phyloP scores from a whole-genome alignment of 2,113 vertebrate species.

The Progne subis region DNA sequence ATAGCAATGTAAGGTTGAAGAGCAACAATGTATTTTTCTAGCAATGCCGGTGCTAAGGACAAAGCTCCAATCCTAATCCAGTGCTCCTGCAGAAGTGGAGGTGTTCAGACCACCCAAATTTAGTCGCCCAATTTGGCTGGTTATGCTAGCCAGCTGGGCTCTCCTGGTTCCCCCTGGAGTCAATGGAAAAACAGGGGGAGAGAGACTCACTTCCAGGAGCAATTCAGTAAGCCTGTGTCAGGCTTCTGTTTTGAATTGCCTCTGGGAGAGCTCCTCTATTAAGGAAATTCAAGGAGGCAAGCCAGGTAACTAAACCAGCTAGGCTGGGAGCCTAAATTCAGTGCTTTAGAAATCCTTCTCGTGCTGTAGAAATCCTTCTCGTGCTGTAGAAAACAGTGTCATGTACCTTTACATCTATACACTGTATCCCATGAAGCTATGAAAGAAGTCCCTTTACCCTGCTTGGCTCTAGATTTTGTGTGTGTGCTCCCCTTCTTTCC shows the following conservation, averaged over 20 bases:
- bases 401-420: accelerated
- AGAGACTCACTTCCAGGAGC: not conserved
- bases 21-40: not conserved
- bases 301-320: not conserved
- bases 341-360: not conserved
- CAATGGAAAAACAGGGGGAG: not conserved
- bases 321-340: not conserved
- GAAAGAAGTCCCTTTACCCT: not conserved
- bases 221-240: not conserved
- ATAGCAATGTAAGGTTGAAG: not conserved
- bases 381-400: not conserved
- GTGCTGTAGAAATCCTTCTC: not conserved
- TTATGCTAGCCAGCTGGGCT: not conserved
- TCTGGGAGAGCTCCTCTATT: not conserved
- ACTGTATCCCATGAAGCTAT: accelerated
- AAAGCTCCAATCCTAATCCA: not conserved
- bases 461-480: not conserved
- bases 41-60: not conserved
- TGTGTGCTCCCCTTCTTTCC: not conserved
- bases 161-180: not conserved
- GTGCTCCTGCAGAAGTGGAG: not conserved
- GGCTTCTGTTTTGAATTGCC: not conserved
- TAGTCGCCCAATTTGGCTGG: not conserved
- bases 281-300: not conserved
- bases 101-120: conserved; percentile 27